phyloP scores from a whole-genome alignment of 2,797 vertebrate species.

The Liparis tanakae region DNA sequence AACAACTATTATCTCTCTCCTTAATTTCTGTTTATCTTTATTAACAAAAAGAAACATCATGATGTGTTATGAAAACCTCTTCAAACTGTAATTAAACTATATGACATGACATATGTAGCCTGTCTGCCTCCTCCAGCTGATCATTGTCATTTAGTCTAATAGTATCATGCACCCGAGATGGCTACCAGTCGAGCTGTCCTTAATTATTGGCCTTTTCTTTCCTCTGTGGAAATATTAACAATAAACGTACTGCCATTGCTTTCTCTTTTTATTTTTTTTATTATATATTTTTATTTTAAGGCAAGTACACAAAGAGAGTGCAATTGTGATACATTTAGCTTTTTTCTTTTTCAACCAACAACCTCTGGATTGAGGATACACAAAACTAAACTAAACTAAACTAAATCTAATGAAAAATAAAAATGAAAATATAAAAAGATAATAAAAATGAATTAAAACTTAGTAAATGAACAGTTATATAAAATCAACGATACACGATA shows the following conservation, averaged over 20 bases:
- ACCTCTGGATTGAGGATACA: too few species aligned
- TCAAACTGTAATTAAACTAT: conserved; percentile 65
- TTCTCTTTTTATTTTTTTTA: too few species aligned
- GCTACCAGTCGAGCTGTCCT: conserved; percentile 12
- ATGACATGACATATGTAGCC: conserved; percentile 70
- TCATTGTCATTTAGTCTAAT: conserved; percentile 36
- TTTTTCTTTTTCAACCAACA: too few species aligned
- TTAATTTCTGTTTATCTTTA: conserved; percentile 12
- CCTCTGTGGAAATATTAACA: conserved; percentile 10
- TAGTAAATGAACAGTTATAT: too few species aligned
- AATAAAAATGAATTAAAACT: too few species aligned
- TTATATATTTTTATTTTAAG: too few species aligned
- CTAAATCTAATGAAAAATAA: too few species aligned
- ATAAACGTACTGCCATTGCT: conserved; percentile 9
- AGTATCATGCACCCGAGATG: conserved; percentile 27
- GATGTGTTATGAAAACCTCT: conserved; percentile 56
- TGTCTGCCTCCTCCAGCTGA: conserved; percentile 27
- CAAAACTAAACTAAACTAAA: too few species aligned
- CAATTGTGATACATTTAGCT: too few species aligned
- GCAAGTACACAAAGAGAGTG: too few species aligned
- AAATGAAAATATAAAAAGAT: too few species aligned
- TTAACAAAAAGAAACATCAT: conserved; percentile 3
- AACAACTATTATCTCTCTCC: neutral
- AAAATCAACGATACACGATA: too few species aligned
- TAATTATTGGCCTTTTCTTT: conserved; percentile 5